These are phyloP conservation scores for Cataglyphis hispanica DNA, from an alignment of 1,140 invertebrate genomes.

Conservation along the genomic window DNA sequence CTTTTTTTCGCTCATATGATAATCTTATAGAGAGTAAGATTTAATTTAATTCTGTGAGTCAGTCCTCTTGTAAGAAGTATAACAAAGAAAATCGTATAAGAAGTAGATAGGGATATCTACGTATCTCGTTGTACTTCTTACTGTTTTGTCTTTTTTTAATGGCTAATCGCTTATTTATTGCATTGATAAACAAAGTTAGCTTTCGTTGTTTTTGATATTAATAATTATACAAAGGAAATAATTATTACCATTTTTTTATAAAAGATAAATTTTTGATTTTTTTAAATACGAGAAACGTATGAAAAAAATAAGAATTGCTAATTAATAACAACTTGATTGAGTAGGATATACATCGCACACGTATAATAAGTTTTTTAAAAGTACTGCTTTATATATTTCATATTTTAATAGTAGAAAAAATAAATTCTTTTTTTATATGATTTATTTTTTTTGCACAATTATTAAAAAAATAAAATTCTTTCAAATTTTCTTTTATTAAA, in stretches of 20 bases:
- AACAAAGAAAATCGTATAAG: too few species aligned
- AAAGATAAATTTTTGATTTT: neutral
- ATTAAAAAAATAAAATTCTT: neutral
- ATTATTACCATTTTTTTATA: neutral
- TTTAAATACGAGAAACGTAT: neutral
- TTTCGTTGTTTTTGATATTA: slow-evolving; percentile 7
- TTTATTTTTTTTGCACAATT: neutral
- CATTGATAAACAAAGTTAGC: neutral
- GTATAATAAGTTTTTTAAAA: neutral
- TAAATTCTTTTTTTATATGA: neutral
- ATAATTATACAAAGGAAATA: neutral
- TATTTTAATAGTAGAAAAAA: slow-evolving; percentile 7
- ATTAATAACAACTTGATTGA: slow-evolving; percentile 14
- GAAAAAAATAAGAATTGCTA: neutral
- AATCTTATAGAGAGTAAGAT: neutral
- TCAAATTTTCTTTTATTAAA: neutral
- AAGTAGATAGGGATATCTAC: slow-evolving; percentile 5
- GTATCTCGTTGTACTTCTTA: slow-evolving; percentile 1
- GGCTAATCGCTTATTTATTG: neutral
- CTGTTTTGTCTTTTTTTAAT: neutral
- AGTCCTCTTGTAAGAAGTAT: neutral
- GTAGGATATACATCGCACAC: neutral
- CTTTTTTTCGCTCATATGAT: neutral
- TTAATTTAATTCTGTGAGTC: neutral
- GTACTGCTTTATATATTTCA: neutral